Evolutionary conservation across 2,888 invertebrate genomes (phyloP).

Genomic region (Hirudinaria manillensis): DNA sequence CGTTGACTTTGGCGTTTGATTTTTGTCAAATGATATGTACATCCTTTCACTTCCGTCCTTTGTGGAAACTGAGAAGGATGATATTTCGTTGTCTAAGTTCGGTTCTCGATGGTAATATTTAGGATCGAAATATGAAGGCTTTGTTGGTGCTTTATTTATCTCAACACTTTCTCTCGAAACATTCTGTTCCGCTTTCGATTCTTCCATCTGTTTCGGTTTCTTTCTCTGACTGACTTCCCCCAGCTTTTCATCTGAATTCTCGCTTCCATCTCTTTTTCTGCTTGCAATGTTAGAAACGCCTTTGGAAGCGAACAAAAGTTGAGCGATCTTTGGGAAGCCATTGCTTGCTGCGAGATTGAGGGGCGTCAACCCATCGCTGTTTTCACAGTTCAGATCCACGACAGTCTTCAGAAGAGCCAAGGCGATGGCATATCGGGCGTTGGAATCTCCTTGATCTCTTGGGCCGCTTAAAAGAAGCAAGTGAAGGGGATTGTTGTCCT

Average conservation of each 20-base stretch:
- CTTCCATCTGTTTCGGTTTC: not conserved
- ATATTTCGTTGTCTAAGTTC: slow-evolving; percentile 28
- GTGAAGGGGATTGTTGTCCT: not conserved
- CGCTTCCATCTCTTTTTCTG: not conserved
- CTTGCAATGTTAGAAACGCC: not conserved
- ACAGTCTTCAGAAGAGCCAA: not conserved
- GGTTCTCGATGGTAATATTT: not conserved
- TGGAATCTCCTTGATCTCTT: not conserved
- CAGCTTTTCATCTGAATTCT: not conserved
- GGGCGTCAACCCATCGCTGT: not conserved
- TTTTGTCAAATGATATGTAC: slow-evolving; percentile 21
- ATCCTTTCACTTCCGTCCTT: slow-evolving; percentile 18
- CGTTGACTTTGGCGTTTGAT: slow-evolving; percentile 6
- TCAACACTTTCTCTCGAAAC: not conserved
- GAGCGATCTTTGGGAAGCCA: slow-evolving; percentile 20
- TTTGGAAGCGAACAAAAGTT: not conserved
- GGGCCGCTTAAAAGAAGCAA: slow-evolving; percentile 4
- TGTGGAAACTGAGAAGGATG: slow-evolving; percentile 11
- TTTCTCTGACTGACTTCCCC: not conserved
- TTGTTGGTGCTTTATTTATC: not conserved
- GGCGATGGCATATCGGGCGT: slow-evolving; percentile 9
- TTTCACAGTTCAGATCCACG: slow-evolving; percentile 2
- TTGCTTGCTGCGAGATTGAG: slow-evolving; percentile 17
- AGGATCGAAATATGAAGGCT: not conserved
- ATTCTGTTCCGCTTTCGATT: not conserved